Evolutionary conservation across 2,797 vertebrate genomes (phyloP), one percentile per base, ranked within the genome.

Genomic region (Cryptoprocta ferox): DNA sequence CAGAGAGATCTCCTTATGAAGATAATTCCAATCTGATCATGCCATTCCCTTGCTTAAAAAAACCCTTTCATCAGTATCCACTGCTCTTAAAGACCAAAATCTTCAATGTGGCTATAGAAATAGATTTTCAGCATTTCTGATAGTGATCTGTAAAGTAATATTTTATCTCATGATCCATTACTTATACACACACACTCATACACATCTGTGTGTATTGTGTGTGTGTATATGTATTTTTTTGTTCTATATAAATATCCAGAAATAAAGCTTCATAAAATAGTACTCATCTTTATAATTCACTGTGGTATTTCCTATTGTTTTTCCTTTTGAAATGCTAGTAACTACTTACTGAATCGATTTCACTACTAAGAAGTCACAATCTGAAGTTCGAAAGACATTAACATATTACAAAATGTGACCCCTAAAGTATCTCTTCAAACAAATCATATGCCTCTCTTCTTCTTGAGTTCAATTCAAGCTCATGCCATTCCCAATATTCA

Each of bases 321-420:
- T 78, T 70, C 24, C 63, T 84, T 45, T 79, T 89, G 6, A 93
- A 94, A 95, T 35, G 10, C 56, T 80, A 59, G 14, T 81, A 12
- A 76, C n/a, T 50, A 42, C 28, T 90, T 39, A 95, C 24, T 88
- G 65, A 85, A 30, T 3, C 73, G 19, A 63, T 70, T 82, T 76
- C 30, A 76, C 53, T 71, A 87, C 28, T 18, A 79, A 9, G 81
- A 59, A 83, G 5, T 91, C 45, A 92, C 3, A 86, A 28, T 10
- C 30, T 92, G 21, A 90, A 96, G 24, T 78, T 30, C 91, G 26
- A 87, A 92, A 78, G 65, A 26, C 53, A 91, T 37, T 50, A 87
- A 86, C 5, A 80, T 19, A 87, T 28, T 66, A 71, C 26, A 63
- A 89, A 96, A 79, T 65, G n/a, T 75, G 21, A 71, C 78, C 56